phyloP scores from a whole-genome alignment of 2,888 invertebrate species.

The Lapara coniferarum region DNA sequence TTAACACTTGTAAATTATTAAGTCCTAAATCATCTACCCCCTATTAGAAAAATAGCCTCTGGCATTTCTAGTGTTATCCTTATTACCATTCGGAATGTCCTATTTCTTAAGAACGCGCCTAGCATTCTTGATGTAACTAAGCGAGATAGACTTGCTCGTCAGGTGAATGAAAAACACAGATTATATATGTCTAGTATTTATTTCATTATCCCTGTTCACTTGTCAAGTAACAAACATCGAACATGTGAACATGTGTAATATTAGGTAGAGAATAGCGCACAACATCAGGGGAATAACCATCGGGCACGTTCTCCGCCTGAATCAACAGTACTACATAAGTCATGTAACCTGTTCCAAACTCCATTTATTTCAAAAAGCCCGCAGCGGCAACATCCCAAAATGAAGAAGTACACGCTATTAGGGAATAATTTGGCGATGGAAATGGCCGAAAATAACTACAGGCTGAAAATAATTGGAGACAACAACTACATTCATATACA shows the following conservation, averaged over 20 bases:
- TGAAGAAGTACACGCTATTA: conserved; percentile 52
- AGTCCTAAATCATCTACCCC: too few relatives aligned
- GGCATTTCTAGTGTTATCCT: too few relatives aligned
- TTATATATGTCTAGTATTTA: not conserved
- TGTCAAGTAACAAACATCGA: not conserved
- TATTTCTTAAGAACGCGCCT: too few relatives aligned
- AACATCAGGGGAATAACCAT: conserved; percentile 7
- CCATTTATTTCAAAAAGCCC: conserved; percentile 16
- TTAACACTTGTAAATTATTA: too few relatives aligned
- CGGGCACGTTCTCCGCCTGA: not conserved
- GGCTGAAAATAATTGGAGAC: conserved; percentile 52
- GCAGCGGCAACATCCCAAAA: conserved; percentile 33
- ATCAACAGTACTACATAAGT: conserved; percentile 24
- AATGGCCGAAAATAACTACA: conserved; percentile 48
- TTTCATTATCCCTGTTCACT: not conserved
- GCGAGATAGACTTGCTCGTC: too few relatives aligned
- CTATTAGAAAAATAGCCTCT: too few relatives aligned
- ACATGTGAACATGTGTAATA: not conserved
- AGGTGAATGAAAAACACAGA: too few relatives aligned
- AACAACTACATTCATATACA: conserved; percentile 53
- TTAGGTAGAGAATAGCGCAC: not conserved
- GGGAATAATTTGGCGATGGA: conserved; percentile 54
- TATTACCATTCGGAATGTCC: too few relatives aligned
- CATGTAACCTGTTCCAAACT: conserved; percentile 11
- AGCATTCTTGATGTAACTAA: too few relatives aligned